A percentile compares a stretch with the other conserved stretches of the same genome.
phyloP scores from a whole-genome alignment of 2,797 vertebrate species.

The Acrossocheilus wenchowensis region DNA sequence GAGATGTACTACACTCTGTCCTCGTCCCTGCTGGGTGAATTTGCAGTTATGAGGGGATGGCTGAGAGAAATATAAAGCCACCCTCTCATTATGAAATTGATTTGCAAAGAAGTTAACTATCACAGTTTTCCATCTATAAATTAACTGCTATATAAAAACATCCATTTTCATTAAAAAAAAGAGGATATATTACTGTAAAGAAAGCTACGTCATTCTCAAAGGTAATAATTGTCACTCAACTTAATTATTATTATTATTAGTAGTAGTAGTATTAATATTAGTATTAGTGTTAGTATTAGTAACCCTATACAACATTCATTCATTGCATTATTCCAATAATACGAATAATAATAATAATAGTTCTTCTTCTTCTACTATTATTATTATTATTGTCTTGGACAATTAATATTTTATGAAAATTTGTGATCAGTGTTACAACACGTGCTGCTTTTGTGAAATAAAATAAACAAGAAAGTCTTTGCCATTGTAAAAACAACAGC shows the following conservation, averaged over 20 bases:
- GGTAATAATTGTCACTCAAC: neutral
- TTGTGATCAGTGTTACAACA: neutral
- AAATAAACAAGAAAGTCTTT: neutral
- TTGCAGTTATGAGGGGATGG: neutral
- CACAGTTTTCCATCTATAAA: slow-evolving; percentile 13
- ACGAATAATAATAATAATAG: neutral
- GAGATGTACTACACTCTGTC: neutral
- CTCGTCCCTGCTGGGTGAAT: neutral
- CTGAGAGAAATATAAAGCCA: slow-evolving; percentile 19
- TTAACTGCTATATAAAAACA: slow-evolving; percentile 4
- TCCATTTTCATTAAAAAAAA: neutral
- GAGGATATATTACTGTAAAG: neutral
- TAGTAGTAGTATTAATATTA: neutral
- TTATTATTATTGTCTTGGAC: no score
- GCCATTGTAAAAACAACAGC: neutral
- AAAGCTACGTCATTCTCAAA: neutral
- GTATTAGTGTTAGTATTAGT: neutral
- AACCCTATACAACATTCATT: neutral
- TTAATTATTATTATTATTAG: neutral
- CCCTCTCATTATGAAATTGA: slow-evolving; percentile 23
- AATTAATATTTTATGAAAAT: no score
- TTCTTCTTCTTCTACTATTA: no score
- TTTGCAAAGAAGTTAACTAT: neutral
- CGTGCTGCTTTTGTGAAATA: neutral
- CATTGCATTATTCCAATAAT: neutral